phyloP scores from a whole-genome alignment of 2,113 vertebrate species.

The Nannobrachium achirus region DNA sequence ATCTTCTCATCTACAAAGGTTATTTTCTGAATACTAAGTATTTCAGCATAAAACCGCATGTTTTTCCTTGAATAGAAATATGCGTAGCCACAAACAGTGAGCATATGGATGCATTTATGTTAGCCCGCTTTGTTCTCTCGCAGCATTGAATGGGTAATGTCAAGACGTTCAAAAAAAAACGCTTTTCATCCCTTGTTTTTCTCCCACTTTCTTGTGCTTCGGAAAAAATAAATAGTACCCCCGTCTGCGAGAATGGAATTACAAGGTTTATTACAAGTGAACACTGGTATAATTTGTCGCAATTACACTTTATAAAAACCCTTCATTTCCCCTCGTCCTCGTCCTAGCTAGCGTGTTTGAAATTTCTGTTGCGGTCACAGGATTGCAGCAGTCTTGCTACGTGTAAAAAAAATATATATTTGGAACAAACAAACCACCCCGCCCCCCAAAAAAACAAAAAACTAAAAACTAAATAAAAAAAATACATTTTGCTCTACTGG shows the following conservation, averaged over 20 bases:
- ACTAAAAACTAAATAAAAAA: constrained; percentile 11
- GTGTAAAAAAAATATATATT: neutral
- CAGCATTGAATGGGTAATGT: constrained; percentile 69
- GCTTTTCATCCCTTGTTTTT: constrained; percentile 57
- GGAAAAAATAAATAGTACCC: constrained; percentile 38
- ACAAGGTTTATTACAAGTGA: constrained; percentile 51
- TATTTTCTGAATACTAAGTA: constrained; percentile 76
- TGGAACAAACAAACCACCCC: neutral
- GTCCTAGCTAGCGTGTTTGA: neutral
- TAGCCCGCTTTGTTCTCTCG: constrained; percentile 68
- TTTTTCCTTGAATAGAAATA: constrained; percentile 78
- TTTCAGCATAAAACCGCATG: constrained; percentile 75
- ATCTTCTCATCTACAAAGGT: constrained; percentile 78
- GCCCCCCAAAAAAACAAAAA: neutral
- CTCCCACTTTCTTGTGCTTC: constrained; percentile 34
- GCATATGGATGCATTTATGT: constrained; percentile 82
- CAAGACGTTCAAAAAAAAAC: constrained; percentile 58
- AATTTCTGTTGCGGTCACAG: constrained; percentile 12
- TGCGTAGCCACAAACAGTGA: constrained; percentile 76
- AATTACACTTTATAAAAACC: constrained; percentile 53
- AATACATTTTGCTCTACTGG: constrained; percentile 14
- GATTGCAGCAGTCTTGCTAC: constrained; percentile 19
- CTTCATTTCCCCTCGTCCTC: neutral
- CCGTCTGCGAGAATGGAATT: constrained; percentile 53
- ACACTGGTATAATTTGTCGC: constrained; percentile 56